phyloP scores from a whole-genome alignment of 2,888 invertebrate species.

The Agonopterix alstromeriana region DNA sequence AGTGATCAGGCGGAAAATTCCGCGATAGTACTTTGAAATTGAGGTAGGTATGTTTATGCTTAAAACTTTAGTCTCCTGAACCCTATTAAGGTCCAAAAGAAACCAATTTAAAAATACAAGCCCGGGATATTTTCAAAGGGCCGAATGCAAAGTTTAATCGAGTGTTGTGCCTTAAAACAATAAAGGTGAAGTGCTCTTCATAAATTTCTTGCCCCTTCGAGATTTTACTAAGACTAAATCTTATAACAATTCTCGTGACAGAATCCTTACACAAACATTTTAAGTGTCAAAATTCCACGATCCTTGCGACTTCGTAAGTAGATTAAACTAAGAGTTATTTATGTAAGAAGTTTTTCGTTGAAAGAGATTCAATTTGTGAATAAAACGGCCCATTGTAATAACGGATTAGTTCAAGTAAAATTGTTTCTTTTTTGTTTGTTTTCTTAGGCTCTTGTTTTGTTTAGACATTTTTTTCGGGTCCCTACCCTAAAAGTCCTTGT shows the following conservation, averaged over 20 bases:
- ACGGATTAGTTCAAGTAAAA: constrained; percentile 28
- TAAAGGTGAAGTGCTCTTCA: constrained; percentile 29
- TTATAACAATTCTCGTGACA: constrained; percentile 17
- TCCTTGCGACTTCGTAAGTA: not conserved
- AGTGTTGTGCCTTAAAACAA: constrained; percentile 28
- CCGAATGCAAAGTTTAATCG: constrained; percentile 18
- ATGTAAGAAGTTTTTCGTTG: constrained; percentile 28
- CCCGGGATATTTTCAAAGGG: not conserved
- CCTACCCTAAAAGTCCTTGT: too few relatives aligned
- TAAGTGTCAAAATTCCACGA: too few relatives aligned
- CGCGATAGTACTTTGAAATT: too few relatives aligned
- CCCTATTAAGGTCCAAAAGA: too few relatives aligned
- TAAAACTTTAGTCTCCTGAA: too few relatives aligned
- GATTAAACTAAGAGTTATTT: constrained; percentile 27
- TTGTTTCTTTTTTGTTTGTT: constrained; percentile 14
- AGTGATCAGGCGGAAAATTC: too few relatives aligned
- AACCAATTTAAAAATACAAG: not conserved
- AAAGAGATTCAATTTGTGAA: constrained; percentile 29
- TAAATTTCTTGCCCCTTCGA: constrained; percentile 26
- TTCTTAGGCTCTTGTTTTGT: constrained; percentile 5
- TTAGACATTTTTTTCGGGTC: not conserved
- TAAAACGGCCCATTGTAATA: constrained; percentile 29
- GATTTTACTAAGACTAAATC: constrained; percentile 27
- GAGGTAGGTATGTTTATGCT: too few relatives aligned
- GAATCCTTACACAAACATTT: too few relatives aligned